phyloP scores from a whole-genome alignment of 2,888 invertebrate species.

The Lasioglossum vierecki region DNA sequence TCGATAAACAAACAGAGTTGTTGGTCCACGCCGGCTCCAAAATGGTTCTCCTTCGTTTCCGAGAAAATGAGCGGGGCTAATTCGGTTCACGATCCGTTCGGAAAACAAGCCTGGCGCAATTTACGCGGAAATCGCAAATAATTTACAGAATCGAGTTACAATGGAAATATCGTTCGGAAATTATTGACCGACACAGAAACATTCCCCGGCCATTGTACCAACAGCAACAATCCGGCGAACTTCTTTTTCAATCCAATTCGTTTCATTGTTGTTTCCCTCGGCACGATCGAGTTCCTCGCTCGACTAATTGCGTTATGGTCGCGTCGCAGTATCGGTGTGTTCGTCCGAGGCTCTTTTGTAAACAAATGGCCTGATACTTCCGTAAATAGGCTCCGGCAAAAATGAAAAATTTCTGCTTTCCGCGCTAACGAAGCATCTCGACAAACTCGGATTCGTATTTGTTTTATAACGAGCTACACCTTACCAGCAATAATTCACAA shows the following conservation, averaged over 20 bases:
- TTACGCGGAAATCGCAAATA: constrained; percentile 13
- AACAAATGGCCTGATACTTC: neutral
- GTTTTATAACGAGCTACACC: too few species aligned
- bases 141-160: constrained; percentile 27
- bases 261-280: constrained; percentile 2
- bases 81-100: constrained; percentile 6
- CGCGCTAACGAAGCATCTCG: neutral
- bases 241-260: constrained; percentile 18
- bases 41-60: neutral
- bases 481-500: neutral
- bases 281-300: neutral
- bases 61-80: constrained; percentile 22
- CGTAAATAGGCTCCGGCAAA: neutral
- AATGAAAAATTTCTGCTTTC: neutral
- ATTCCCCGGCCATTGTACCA: neutral
- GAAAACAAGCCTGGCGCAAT: neutral
- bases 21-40: neutral
- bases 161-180: constrained; percentile 21
- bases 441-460: neutral
- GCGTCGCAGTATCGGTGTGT: neutral
- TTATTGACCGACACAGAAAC: constrained; percentile 14
- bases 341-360: neutral
- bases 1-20: neutral
- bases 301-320: constrained; percentile 11
- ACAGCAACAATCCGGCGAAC: neutral